Percentiles rank a stretch among this genome's conserved stretches.
phyloP scores from a whole-genome alignment of 2,113 vertebrate genomes.

The Sigmodon hispidus region DNA sequence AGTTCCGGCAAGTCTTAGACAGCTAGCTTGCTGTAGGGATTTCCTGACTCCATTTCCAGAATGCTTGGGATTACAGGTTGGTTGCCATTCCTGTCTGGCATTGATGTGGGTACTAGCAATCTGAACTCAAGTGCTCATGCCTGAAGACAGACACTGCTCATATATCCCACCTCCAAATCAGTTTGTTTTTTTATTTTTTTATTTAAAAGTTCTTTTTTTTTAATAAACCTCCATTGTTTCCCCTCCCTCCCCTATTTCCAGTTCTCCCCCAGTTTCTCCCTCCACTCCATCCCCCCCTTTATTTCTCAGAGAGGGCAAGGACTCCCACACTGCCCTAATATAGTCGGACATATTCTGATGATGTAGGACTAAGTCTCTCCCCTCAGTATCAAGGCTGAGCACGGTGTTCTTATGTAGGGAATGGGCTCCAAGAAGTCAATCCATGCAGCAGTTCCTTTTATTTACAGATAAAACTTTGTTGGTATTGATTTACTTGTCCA shows the following conservation, averaged over 20 bases:
- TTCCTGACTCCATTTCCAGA: not conserved
- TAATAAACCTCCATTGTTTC: accelerated
- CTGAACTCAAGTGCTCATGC: not conserved
- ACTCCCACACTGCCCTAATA: too few species aligned
- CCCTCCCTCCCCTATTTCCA: too few species aligned
- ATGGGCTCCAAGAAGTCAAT: too few species aligned
- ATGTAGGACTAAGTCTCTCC: too few species aligned
- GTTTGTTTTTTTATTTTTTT: not conserved
- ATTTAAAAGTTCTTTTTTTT: accelerated
- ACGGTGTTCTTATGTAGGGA: too few species aligned
- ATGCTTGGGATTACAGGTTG: not conserved
- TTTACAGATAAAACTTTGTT: not conserved
- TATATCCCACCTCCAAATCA: not conserved
- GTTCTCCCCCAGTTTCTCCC: too few species aligned
- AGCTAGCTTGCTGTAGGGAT: not conserved
- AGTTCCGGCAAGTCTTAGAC: not conserved
- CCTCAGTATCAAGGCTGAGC: too few species aligned
- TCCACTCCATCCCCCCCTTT: too few species aligned
- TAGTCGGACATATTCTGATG: too few species aligned
- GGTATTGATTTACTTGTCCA: not conserved
- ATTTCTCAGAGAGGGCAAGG: too few species aligned
- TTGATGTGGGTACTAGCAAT: not conserved
- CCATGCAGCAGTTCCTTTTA: too few species aligned
- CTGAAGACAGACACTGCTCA: not conserved
- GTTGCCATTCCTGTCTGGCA: not conserved